Base-by-base conservation (phyloP, 2,888 invertebrate genomes). In the Thecophora atra region DNA sequence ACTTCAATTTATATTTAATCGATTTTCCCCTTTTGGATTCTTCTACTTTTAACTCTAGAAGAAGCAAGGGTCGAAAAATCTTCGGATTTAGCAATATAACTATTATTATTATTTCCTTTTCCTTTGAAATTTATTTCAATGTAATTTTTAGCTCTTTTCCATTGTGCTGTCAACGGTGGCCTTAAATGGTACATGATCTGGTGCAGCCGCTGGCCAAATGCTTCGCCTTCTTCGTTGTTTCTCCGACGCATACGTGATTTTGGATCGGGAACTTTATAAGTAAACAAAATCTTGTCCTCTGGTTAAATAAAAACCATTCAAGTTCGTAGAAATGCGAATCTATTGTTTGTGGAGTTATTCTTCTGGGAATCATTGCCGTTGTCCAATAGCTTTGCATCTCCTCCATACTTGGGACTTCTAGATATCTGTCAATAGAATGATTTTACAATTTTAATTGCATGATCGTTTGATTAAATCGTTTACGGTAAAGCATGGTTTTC, bases 321-420 rank as follows among this genome's bases (percentile, higher is more conserved):
- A 62, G 19, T 62, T 37, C n/a, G n/a, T 11, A n/a, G n/a, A 30
- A 26, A 37, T 62, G 62, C 62, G 30, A 30, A 62, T 62, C n/a
- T 28, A 30, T 2, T 19, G 13, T 37, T 37, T 13, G 0, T 60
- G 37, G 1, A 17, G 30, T 37, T 60, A 2, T 60, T 60, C n/a
- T n/a, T 62, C 3, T 56, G 8, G 26, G 24, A 11, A 11, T 56
- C 11, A 37, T 11, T 37, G 37, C 37, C 3, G 37, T 37, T 6
- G 37, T 2, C 6, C 37, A 8, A 37, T 37, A 8, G 37, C 11
- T 37, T 11, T 37, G 3, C 37, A 37, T 11, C 37, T 37, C 7
- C 1, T 8, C 37, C 37, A 37, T 37, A 37, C 37, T 37, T 37
- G 37, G 37, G 37, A 37, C 37, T 37, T 37, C 37, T 37, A 2